Base-by-base conservation (phyloP, 2,113 vertebrate species). In the Azemiops feae region DNA sequence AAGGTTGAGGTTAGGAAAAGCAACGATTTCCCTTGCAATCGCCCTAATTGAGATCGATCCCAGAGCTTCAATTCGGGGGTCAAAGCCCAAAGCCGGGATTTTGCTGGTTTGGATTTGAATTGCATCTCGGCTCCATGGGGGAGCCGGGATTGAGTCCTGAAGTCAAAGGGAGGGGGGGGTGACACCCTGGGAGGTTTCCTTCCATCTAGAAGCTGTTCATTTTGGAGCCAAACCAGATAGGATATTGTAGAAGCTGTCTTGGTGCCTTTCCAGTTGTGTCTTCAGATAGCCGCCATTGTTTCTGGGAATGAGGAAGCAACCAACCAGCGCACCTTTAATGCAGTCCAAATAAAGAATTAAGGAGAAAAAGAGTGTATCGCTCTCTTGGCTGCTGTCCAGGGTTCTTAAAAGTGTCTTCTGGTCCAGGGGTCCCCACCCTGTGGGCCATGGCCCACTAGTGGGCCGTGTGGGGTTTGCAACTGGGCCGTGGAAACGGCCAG, bases 21-120 rank as follows among this genome's bases (percentile, higher is more conserved):
- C 94, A 96, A 95, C 85, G 91, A 95, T 94, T 96, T 96, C 3
- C 90, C 94, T 96, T 96, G 95, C 94, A 95, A 88, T 96, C 89
- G 81, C 95, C 95, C 93, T 96, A 97, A 96, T 95, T 96, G 95
- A 69, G 96, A 96, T 94, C 92, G 96, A 96, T 96, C 94, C 87
- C 0, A 0, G 91, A 94, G 91, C 95, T 94, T 95, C 93, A 87
- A 89, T 89, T 58, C 85, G 53, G 64, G 90, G 94, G 94, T 95
- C 94, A 93, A 81, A 94, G 85, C 25, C 69, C 94, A 93, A 81
- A 94, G 85, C 25, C 69, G 55, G 89, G 92, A 92, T 85, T 60
- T 53, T 88, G 55, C 85, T 86, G 50, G 45, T 64, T 93, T 90
- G 88, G n/a, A 30, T 43, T 87, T 30, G 39, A 45, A 45, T 47